A percentile compares a stretch with the other conserved stretches of the same genome.
Evolutionary conservation across 2,113 vertebrate species (phyloP).

Genomic region (Sakesphorus luctuosus): DNA sequence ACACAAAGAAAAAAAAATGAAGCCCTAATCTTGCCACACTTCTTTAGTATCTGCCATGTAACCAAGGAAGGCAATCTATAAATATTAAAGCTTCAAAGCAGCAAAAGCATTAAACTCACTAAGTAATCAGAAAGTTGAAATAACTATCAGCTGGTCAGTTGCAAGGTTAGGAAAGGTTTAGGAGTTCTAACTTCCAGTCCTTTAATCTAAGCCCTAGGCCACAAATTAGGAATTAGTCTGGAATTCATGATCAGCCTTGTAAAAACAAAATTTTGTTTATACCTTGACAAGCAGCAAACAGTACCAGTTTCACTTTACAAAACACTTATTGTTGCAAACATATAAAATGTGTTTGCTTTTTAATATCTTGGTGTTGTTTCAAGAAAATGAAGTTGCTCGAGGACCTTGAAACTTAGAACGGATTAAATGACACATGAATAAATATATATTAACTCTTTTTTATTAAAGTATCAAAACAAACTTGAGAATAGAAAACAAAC

Average conservation of each 20-base stretch:
- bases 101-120: neutral
- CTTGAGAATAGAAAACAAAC: slow-evolving; percentile 71
- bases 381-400: neutral
- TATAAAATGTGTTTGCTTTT: neutral
- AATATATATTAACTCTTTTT: slow-evolving; percentile 72
- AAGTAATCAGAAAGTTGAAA: neutral
- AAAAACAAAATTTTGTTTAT: neutral
- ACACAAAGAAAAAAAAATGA: neutral
- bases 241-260: neutral
- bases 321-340: neutral
- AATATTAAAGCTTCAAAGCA: neutral
- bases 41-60: neutral
- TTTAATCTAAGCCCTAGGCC: neutral
- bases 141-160: neutral
- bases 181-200: neutral
- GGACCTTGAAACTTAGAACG: neutral
- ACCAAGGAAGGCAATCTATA: neutral
- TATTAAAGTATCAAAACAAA: slow-evolving; percentile 79
- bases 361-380: neutral
- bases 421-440: slow-evolving; percentile 50
- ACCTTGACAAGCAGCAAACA: neutral
- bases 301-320: neutral
- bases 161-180: neutral
- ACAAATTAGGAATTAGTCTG: neutral
- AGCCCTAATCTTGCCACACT: neutral